Conservation (phyloP, 2,888 invertebrate species). For the Scaptomyza polygonia region DNA sequence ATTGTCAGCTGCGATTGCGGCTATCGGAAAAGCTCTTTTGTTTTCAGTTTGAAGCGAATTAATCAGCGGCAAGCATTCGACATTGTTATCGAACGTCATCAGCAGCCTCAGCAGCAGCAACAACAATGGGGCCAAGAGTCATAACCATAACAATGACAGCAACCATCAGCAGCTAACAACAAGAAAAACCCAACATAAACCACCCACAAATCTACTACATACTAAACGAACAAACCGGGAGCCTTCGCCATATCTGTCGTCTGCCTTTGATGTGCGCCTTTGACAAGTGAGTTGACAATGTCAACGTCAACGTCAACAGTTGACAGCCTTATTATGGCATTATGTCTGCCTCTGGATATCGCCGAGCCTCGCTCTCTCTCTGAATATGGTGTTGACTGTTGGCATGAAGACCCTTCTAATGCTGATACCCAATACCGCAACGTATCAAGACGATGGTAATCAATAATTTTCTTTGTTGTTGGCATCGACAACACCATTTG, state of each 20-base stretch:
- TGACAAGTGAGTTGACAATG: conserved; percentile 84
- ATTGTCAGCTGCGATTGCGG: conserved; percentile 49
- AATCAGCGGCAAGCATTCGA: conserved; percentile 73
- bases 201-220: conserved; percentile 1
- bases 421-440: conserved; percentile 20
- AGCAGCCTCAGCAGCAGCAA: conserved; percentile 44
- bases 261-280: conserved; percentile 83
- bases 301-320: conserved; percentile 83
- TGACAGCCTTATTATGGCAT: conserved; percentile 83
- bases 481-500: not conserved
- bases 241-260: conserved; percentile 71
- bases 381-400: conserved; percentile 29
- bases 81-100: conserved; percentile 76
- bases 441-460: conserved; percentile 8
- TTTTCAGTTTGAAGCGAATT: conserved; percentile 71
- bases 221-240: conserved; percentile 57
- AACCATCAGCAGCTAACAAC: conserved; percentile 50
- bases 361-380: conserved; percentile 3
- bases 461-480: not conserved
- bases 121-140: conserved; percentile 52
- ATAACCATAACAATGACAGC: conserved; percentile 67
- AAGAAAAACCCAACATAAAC: conserved; percentile 21
- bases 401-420: conserved; percentile 16
- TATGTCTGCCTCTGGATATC: conserved; percentile 42
- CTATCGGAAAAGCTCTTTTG: conserved; percentile 66